Base-by-base conservation (phyloP, 1,140 invertebrate species). In the Listronotus bonariensis region DNA sequence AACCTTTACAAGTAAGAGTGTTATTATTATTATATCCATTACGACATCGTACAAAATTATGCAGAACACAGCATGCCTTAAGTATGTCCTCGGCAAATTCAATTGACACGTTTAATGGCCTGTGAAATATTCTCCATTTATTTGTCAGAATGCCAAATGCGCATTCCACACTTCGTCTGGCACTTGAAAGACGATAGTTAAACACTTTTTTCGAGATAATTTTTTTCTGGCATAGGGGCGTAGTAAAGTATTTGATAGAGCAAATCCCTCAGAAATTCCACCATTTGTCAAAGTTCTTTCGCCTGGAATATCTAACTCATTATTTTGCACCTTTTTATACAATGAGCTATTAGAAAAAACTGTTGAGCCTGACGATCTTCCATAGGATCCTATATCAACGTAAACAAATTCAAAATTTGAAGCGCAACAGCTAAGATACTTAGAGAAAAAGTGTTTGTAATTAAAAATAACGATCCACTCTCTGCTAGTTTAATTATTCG, bases 101-200 rank as follows among this genome's bases (percentile, higher is more conserved):
- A 18, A 61, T 34, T 15, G 57, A 52, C 6, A 76, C 71, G 72
- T 79, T 72, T n/a, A 79, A 46, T 10, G 78, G n/a, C n/a, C n/a
- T n/a, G n/a, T n/a, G n/a, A n/a, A n/a, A n/a, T n/a, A n/a, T n/a
- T n/a, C n/a, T n/a, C 76, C 74, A 79, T 67, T 76, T 78, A 57
- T 78, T 78, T 10, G 54, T 43, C 12, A 75, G 32, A 12, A 76
- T 73, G 10, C 71, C 73, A 63, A 76, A 75, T 14, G 73, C 26
- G 72, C 81, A 81, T 68, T 83, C 80, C 6, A 82, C 69, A 18
- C 75, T 74, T 51, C 76, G 45, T 51, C 79, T 54, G n/a, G 77
- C 78, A 60, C 76, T 67, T 36, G 70, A 67, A 11, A 80, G 51
- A 36, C 77, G 64, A 65, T 83, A 83, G 66, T 84, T 83, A 69